Base-by-base conservation (phyloP, 64 coral and sea anemone genomes). In the Platygyra sinensis region DNA sequence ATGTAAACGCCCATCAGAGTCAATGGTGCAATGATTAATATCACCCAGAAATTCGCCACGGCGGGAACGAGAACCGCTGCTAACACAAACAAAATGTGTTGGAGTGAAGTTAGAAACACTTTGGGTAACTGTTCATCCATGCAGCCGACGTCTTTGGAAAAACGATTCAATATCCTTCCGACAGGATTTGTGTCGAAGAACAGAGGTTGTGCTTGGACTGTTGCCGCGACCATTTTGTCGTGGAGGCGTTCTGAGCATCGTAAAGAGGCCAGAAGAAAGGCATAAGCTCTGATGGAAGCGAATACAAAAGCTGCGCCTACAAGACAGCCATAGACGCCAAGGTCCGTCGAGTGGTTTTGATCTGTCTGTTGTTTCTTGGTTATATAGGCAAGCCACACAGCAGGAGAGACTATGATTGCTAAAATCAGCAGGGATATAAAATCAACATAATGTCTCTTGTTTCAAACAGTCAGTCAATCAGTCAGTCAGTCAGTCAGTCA, bases 111-210 rank as follows among this genome's bases (percentile, higher is more conserved):
- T 1, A 91, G 80, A 52, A 85, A 91, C 7, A 46, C 49, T 12
- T 74, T 73, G 20, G 89, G 89, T 19, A 91, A 71, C 72, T 75
- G 80, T 19, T 91, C 89, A 69, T 91, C 89, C 79, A 85, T 75
- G 4, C 80, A 52, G 0, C 79, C 80, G 0, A 91, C 49, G 19
- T 90, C 88, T 61, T 90, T 94, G 9, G 88, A 94, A 49, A 94
- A 90, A 12, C 88, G 62, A 24, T 94, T 94, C 8, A 94, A 75
- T 31, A 94, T 87, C 82, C 93, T 73, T 76, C 87, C 81, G 46
- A 72, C 60, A 64, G 93, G 93, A 67, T 94, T 94, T 86, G 93
- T 87, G 30, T 94, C 82, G 13, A 94, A 90, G 75, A 94, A 94
- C 24, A 85, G 38, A 4, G 86, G 55, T 30, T 80, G 93, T 13